Evolutionary conservation across 2,113 vertebrate species (phyloP), one percentile per base, ranked within the genome.

Genomic region (Sturnus vulgaris): DNA sequence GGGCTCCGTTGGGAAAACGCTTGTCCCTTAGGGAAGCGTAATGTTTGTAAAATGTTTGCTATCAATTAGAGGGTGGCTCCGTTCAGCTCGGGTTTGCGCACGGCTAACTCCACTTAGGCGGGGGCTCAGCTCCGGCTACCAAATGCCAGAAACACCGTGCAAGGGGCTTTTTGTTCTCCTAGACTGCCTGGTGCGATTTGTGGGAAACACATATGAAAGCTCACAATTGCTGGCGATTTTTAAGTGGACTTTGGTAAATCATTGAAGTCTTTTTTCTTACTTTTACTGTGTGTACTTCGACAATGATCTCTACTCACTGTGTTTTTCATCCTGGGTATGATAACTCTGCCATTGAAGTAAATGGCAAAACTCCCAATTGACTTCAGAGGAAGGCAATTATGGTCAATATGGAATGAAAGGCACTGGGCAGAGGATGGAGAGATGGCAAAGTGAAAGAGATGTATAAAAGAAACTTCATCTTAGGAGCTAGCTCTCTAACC

Each of bases 31-130:
- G 91, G 72, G 77, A 56, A 60, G 76, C 69, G 93, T 94, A 73
- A 76, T 90, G 96, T 94, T 97, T 82, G 93, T 86, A 68, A 79
- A 97, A 95, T 90, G 96, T 96, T 98, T 93, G 93, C 91, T 66
- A 15, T 86, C 95, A 60, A 87, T 93, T 77, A 87, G 93, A 65
- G 95, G 33, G 39, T n/a, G 88, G 75, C 68, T 95, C 37, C 70
- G 77, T 87, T 86, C 30, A 55, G 95, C 68, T 42, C 20, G 31
- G 79, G 15, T 40, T 12, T 17, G 97, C 46, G 86, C 56, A 8
- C 42, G 22, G 42, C 20, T 66, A 30, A 92, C 93, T 95, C 83
- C 49, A 39, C 65, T 72, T 68, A 35, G 90, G 91, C 87, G 71
- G 91, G 82, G 88, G 53, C 17, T 71, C 64, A 79, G n/a, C 94